Base-by-base conservation (phyloP, 2,797 vertebrate genomes). In the Chaetophractus vellerosus region DNA sequence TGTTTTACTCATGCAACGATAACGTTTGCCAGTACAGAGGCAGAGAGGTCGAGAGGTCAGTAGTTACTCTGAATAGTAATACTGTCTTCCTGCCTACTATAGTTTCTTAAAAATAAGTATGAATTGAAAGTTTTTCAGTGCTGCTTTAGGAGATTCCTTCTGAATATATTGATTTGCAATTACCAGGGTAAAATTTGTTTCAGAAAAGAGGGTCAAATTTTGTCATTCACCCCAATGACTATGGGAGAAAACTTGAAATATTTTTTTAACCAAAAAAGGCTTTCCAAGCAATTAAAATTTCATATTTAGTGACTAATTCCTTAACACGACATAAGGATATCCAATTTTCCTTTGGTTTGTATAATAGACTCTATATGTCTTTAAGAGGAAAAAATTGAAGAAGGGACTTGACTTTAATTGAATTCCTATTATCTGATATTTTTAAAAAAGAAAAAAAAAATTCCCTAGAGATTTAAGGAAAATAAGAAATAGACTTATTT, bases 11-110 rank as follows among this genome's bases (percentile, higher is more conserved):
- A 92, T 28, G n/a, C 59, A 76, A 38, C 50, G 64, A 36, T 69
- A 31, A 11, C 87, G 23, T 91, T 97, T 90, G 88, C 59, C 81
- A 92, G 0, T 88, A 90, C 87, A 84, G 90, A 92, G 48, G 50
- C 15, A 45, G 89, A 83, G 55, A 92, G 92, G 85, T 93, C 90
- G 94, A 33, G 90, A 96, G 48, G 90, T 96, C 69, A 80, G 0
- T 41, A 84, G 83, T 95, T 90, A 88, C 88, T 96, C 66, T 94
- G 64, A 96, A 95, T 92, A 96, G 90, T 86, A 94, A 92, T 84
- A 64, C 19, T 83, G 31, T 94, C 94, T 97, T 96, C 96, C 92
- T 98, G 88, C 87, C 41, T 91, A 41, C 63, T 87, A 38, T 91
- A 92, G 48, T 85, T 97, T 96, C 63, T 95, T 90, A 89, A 95